Evolutionary conservation across 2,113 vertebrate species (phyloP), one percentile per base, ranked within the genome.

Genomic region (Sarotherodon lohbergeri): DNA sequence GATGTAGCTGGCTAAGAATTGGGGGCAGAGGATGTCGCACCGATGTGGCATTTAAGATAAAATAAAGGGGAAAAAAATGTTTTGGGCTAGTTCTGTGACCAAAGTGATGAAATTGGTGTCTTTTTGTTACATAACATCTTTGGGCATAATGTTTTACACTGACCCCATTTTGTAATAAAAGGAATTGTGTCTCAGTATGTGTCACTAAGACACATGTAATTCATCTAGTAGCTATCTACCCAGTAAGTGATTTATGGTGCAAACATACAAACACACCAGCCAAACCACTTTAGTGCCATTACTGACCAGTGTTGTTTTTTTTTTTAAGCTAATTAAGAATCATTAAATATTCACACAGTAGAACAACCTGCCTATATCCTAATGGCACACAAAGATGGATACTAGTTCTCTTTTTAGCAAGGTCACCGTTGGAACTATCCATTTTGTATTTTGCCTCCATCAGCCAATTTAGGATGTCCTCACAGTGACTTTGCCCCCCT

Each of bases 331-430:
- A 93, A 94, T 92, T 88, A 92, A 81, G 82, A 27, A 22, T 86
- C 81, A 90, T 95, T 84, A 91, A 95, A 91, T 89, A 95, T 94
- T 89, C 89, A 94, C 80, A 84, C 68, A 52, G 83, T 86, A 80
- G 86, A 92, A 91, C 86, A 93, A 90, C 92, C 90, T 89, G 88
- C 41, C 86, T 88, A 59, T 90, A 73, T 59, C 50, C 63, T 86
- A 87, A 89, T 85, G 71, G 89, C 80, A 24, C 24, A 8, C 14
- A 13, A 87, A 79, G 90, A 92, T 88, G 84, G 90, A 92, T 93
- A 63, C 56, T 39, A 1, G 48, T 68, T 84, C 54, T 82, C 41
- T 29, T 87, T 88, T 83, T 80, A 82, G 46, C 24, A 10, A 63
- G 29, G 85, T 83, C 56, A 19, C 61, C 52, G 29, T 48, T 81